Percentiles rank a stretch among this genome's conserved stretches.
These are phyloP conservation scores for Poicephalus gulielmi DNA, from an alignment of 2,113 vertebrate species.

Conservation along the genomic window DNA sequence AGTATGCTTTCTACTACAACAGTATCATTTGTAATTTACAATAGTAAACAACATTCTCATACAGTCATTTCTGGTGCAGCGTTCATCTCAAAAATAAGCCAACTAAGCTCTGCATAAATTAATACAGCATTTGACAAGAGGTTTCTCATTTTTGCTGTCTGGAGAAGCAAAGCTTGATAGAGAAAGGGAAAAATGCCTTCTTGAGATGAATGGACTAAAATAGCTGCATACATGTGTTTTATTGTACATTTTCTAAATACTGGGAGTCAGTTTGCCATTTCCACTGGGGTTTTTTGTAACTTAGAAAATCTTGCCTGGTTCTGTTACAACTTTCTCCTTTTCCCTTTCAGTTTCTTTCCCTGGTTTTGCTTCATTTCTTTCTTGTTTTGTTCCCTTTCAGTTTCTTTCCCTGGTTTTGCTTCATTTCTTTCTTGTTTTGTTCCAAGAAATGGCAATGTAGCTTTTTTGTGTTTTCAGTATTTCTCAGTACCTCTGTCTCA, in stretches of 20 bases:
- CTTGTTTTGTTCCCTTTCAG: background rate
- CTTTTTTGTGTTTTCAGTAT: background rate
- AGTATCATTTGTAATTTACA: background rate
- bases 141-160: background rate
- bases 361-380: background rate
- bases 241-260: background rate
- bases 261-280: background rate
- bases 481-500: background rate
- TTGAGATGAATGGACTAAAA: background rate
- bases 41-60: background rate
- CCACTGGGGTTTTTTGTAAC: background rate
- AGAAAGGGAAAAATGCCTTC: background rate
- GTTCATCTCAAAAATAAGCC: background rate
- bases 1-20: background rate
- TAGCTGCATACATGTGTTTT: background rate
- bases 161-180: background rate
- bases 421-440: background rate
- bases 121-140: background rate
- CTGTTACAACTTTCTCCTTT: background rate
- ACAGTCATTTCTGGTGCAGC: background rate
- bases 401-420: background rate
- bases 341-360: background rate
- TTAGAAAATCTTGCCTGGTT: background rate
- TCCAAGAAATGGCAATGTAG: background rate
- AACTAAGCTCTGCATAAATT: background rate